A percentile compares a stretch with the other conserved stretches of the same genome.
phyloP scores from a whole-genome alignment of 2,888 invertebrate genomes.

The Lagria hirta region DNA sequence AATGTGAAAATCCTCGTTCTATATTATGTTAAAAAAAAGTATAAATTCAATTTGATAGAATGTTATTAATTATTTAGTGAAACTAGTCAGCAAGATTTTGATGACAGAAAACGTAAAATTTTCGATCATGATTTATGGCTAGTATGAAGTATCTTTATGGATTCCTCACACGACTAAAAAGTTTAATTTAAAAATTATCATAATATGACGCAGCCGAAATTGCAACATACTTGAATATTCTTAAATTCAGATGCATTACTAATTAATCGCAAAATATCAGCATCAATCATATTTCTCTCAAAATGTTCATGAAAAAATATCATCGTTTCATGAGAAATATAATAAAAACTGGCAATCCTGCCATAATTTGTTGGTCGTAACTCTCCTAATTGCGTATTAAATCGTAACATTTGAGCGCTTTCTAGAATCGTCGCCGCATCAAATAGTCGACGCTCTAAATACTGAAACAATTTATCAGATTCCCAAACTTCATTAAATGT shows the following conservation, averaged over 20 bases:
- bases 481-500: constrained; percentile 64
- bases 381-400: constrained; percentile 80
- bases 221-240: constrained; percentile 77
- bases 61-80: too few relatives aligned
- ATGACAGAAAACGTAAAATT: too few relatives aligned
- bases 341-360: constrained; percentile 95
- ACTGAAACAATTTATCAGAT: constrained; percentile 77
- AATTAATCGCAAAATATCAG: constrained; percentile 86
- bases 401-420: constrained; percentile 92
- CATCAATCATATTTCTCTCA: constrained; percentile 79
- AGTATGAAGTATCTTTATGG: too few relatives aligned
- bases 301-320: constrained; percentile 87
- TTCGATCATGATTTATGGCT: too few relatives aligned
- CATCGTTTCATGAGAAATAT: constrained; percentile 95
- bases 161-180: too few relatives aligned
- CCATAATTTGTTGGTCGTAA: constrained; percentile 85
- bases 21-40: too few relatives aligned
- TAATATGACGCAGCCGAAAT: too few relatives aligned
- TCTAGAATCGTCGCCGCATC: constrained; percentile 84
- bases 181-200: too few relatives aligned
- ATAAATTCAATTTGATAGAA: too few relatives aligned
- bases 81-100: too few relatives aligned
- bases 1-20: too few relatives aligned
- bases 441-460: constrained; percentile 76
- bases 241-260: constrained; percentile 93